Evolutionary conservation across 2,113 vertebrate species (phyloP).

Genomic region (Leucoraja erinaceus): DNA sequence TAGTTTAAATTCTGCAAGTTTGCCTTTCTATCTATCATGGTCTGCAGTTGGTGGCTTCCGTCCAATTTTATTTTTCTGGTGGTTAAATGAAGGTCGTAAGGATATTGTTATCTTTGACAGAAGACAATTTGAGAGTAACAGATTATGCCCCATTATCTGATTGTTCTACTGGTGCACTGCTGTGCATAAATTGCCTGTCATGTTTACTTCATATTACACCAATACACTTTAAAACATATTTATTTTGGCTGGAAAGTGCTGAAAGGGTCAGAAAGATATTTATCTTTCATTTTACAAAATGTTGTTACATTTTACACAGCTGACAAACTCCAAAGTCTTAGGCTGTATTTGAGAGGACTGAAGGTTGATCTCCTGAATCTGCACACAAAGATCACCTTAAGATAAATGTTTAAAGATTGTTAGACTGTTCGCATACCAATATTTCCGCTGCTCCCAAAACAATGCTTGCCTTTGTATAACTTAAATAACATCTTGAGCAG

Average conservation of each 20-base stretch:
- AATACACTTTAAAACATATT: too few species aligned
- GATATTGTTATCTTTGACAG: neutral
- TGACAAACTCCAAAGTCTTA: neutral
- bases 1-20: neutral
- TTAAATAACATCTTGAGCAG: neutral
- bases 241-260: too few species aligned
- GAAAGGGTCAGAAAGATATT: too few species aligned
- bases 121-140: neutral
- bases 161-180: too few species aligned
- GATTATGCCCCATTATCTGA: too few species aligned
- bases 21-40: neutral
- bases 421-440: neutral
- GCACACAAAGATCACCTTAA: neutral
- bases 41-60: neutral
- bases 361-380: neutral
- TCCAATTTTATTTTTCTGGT: neutral
- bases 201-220: too few species aligned
- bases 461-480: neutral
- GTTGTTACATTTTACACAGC: neutral
- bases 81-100: neutral
- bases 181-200: too few species aligned
- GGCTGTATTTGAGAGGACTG: neutral
- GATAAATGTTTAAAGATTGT: neutral
- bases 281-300: neutral
- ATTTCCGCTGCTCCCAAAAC: neutral